Percentiles rank a stretch among this genome's conserved stretches.
phyloP scores from a whole-genome alignment of 1,140 invertebrate genomes.

The Drosophila sechellia region DNA sequence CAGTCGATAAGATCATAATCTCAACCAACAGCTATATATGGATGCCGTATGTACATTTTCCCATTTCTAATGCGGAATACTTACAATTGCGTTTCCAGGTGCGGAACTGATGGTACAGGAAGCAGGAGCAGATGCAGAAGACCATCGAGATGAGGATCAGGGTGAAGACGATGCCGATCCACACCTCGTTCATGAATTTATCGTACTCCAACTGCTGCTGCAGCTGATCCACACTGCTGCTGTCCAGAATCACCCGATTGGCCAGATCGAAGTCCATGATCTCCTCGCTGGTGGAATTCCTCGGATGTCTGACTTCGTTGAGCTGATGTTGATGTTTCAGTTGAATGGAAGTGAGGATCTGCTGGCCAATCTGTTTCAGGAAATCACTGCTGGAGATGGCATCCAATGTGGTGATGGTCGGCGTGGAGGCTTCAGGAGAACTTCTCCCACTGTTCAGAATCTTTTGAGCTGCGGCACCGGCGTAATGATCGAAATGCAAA shows the following conservation, averaged over 20 bases:
- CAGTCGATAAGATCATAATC: slow-evolving; percentile 46
- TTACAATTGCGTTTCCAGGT: slow-evolving; percentile 84
- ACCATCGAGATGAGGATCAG: slow-evolving; percentile 82
- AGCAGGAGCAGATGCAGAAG: slow-evolving; percentile 83
- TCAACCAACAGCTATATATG: neutral
- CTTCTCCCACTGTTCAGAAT: slow-evolving; percentile 66
- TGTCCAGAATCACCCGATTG: slow-evolving; percentile 73
- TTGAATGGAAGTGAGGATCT: slow-evolving; percentile 75
- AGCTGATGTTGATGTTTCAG: slow-evolving; percentile 59
- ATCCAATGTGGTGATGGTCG: slow-evolving; percentile 61
- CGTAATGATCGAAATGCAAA: slow-evolving; percentile 73
- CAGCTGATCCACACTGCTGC: slow-evolving; percentile 70
- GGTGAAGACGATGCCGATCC: slow-evolving; percentile 82
- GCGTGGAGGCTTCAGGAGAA: slow-evolving; percentile 58
- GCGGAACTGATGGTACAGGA: slow-evolving; percentile 82
- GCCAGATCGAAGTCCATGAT: slow-evolving; percentile 69
- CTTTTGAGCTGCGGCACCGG: slow-evolving; percentile 64
- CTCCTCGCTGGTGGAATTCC: slow-evolving; percentile 51
- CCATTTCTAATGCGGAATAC: slow-evolving; percentile 38
- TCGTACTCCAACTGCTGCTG: slow-evolving; percentile 82
- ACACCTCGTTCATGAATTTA: slow-evolving; percentile 84
- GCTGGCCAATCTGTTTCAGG: slow-evolving; percentile 72
- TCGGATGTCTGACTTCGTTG: slow-evolving; percentile 8
- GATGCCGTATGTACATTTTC: neutral
- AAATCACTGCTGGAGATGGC: slow-evolving; percentile 64